Evolutionary conservation across 2,797 vertebrate genomes (phyloP).

Genomic region (Diceros bicornis): DNA sequence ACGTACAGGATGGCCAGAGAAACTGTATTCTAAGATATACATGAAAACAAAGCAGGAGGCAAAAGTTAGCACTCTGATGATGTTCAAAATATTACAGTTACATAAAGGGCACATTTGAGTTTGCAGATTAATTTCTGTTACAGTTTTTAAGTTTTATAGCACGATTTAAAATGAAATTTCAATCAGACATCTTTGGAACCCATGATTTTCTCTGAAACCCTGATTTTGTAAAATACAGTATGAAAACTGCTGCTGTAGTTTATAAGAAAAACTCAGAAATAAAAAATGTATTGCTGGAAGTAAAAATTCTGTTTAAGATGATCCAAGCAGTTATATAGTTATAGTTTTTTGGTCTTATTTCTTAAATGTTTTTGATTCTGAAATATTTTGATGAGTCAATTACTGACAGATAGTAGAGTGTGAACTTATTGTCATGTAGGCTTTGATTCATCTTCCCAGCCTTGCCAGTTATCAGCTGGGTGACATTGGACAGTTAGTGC

Average conservation of each 20-base stretch:
- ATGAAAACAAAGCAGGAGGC: neutral
- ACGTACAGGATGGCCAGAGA: neutral
- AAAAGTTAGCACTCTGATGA: neutral
- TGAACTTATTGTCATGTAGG: neutral
- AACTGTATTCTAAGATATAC: neutral
- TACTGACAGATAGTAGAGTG: neutral
- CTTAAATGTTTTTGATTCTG: constrained; percentile 33
- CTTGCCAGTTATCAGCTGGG: neutral
- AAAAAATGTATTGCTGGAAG: constrained; percentile 9
- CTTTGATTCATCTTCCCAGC: neutral
- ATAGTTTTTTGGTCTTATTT: neutral
- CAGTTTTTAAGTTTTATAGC: neutral
- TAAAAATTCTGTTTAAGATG: constrained; percentile 18
- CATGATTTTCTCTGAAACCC: constrained; percentile 37
- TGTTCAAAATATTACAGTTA: neutral
- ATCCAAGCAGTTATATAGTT: neutral
- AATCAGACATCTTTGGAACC: neutral
- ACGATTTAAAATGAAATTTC: constrained; percentile 24
- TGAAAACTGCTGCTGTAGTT: neutral
- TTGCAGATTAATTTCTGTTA: neutral
- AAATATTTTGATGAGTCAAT: neutral
- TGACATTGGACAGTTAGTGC: neutral
- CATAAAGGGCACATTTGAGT: neutral
- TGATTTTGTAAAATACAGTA: neutral
- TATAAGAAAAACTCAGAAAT: constrained; percentile 56